Base-by-base conservation (phyloP, 1,140 invertebrate genomes). In the Ostrea edulis region DNA sequence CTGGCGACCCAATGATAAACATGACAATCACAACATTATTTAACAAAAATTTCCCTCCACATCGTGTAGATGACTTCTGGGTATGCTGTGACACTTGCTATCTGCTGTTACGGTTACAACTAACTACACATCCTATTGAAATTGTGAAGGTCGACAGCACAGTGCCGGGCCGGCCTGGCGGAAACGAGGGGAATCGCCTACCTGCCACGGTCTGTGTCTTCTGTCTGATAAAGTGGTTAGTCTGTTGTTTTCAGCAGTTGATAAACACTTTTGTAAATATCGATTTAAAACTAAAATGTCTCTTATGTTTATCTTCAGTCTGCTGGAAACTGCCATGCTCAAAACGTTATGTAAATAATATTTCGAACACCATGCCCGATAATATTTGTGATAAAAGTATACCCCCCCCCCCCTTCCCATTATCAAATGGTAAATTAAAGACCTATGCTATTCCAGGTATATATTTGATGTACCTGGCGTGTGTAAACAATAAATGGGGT, bases 281-380 rank as follows among this genome's bases (percentile, higher is more conserved):
- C 29, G 68, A 29, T 77, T 77, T 77, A 77, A 35, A 14, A 77
- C 29, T 29, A 77, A 77, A 77, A 77, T 35, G 3, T 77, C 68
- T 14, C 68, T 22, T 14, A 29, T 29, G 14, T 35, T 22, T 77
- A 77, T 29, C 22, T 77, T 77, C 29, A 77, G 68, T 77, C 68
- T 77, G 68, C 68, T 77, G 22, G 68, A 77, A 77, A 77, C 68
- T 35, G 68, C 68, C 68, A 77, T 77, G 68, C 29, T 77, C 68
- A 77, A 25, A 62, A 17, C 17, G 55, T 17, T 62, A 20, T 5
- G 25, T 77, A 14, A 12, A n/a, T 25, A 35, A 77, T 77, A 77
- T 77, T 12, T 4, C 5, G 68, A 77, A 77, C 25, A 14, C 12
- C 68, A 35, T 29, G 9, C 68, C 29, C 68, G 68, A 77, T 25